Conservation (phyloP, 2,888 invertebrate genomes). For the Muschampia plurimacula region DNA sequence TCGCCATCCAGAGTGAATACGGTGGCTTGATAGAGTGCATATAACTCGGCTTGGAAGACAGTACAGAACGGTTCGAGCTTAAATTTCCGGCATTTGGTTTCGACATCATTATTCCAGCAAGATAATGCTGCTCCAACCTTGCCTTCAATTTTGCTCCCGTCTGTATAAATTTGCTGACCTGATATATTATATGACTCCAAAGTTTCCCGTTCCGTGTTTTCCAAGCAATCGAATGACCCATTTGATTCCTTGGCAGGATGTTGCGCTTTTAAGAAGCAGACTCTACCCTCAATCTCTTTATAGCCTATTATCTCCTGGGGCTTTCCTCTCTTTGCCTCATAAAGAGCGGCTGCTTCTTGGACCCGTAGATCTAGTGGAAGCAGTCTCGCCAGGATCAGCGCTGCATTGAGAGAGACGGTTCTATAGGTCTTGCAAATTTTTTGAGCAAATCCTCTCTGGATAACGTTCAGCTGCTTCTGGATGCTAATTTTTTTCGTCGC, state of each 20-base stretch:
- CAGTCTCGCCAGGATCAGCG: not conserved
- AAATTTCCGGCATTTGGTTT: not conserved
- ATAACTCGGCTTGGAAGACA: not conserved
- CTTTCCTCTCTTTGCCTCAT: not conserved
- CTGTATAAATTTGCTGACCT: not conserved
- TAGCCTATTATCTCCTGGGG: not conserved
- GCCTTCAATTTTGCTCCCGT: not conserved
- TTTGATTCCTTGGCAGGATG: not conserved
- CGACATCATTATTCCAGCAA: not conserved
- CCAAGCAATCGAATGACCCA: not conserved
- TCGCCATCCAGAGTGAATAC: not conserved
- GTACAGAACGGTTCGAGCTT: not conserved
- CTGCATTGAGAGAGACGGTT: not conserved
- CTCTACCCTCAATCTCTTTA: not conserved
- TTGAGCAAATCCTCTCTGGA: conserved; percentile 7
- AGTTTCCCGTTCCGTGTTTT: not conserved
- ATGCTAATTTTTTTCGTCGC: not conserved
- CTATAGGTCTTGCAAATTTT: not conserved
- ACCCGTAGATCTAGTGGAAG: conserved; percentile 1
- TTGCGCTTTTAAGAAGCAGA: not conserved
- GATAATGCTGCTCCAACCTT: not conserved
- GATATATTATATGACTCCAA: not conserved
- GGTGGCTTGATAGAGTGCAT: not conserved
- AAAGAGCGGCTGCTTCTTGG: not conserved
- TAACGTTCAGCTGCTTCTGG: not conserved